These are phyloP conservation scores for Xenotilapia longispinis DNA, from an alignment of 2,113 vertebrate species.

Conservation along the genomic window DNA sequence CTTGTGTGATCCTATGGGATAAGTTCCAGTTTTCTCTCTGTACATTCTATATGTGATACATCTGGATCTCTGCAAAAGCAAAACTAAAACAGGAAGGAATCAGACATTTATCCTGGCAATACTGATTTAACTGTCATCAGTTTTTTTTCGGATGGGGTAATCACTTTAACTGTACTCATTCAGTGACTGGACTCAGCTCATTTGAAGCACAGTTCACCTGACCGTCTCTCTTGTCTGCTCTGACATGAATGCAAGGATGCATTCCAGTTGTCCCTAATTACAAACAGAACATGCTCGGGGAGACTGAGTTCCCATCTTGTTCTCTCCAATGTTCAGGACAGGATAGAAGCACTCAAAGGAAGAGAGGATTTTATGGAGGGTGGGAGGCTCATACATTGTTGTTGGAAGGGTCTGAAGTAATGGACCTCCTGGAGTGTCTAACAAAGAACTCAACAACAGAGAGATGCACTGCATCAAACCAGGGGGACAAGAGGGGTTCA, in stretches of 20 bases:
- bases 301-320: background rate
- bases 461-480: conserved; percentile 67
- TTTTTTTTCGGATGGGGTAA: background rate
- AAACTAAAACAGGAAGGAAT: background rate
- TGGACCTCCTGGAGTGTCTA: conserved; percentile 43
- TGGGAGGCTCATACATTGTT: conserved; percentile 42
- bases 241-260: background rate
- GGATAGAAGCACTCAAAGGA: conserved; percentile 28
- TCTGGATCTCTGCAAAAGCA: background rate
- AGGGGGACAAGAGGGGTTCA: conserved; percentile 65
- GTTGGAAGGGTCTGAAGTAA: conserved; percentile 56
- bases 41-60: background rate
- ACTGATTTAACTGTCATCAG: background rate
- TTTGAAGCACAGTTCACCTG: background rate
- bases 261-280: conserved; percentile 7
- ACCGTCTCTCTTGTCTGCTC: background rate
- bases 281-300: conserved; percentile 6
- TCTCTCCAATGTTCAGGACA: background rate
- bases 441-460: conserved; percentile 63
- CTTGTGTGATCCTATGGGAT: background rate
- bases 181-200: background rate
- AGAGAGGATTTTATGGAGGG: conserved; percentile 26
- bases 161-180: background rate
- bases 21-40: background rate
- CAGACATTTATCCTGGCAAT: background rate